phyloP scores from a whole-genome alignment of 1,140 invertebrate genomes.

The Sweltsa coloradensis region DNA sequence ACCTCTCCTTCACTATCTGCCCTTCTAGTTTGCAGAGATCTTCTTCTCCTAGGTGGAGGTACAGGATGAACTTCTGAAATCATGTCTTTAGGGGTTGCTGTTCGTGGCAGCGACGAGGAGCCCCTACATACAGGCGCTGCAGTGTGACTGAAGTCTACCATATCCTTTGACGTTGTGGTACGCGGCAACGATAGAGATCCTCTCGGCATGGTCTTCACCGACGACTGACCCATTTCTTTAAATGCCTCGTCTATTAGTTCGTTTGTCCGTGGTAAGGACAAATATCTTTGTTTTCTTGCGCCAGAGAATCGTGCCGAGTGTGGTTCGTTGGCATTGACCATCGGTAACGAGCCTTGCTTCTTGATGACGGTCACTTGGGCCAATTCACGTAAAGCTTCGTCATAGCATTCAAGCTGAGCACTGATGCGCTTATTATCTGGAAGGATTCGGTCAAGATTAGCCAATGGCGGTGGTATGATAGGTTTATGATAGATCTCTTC shows the following conservation, averaged over 20 bases:
- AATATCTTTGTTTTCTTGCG: slow-evolving; percentile 7
- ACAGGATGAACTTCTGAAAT: slow-evolving; percentile 3
- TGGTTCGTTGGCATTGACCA: not conserved
- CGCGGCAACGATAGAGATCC: slow-evolving; percentile 6
- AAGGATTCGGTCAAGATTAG: slow-evolving; percentile 9
- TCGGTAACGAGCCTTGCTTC: slow-evolving; percentile 12
- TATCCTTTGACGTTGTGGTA: no score
- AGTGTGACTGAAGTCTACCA: no score
- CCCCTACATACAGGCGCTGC: no score
- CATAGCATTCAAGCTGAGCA: slow-evolving; percentile 22
- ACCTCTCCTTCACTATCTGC: slow-evolving; percentile 11
- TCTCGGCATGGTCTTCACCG: slow-evolving; percentile 9
- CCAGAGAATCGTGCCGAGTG: not conserved
- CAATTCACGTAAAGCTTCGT: slow-evolving; percentile 22
- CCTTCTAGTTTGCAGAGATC: not conserved
- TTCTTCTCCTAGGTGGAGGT: not conserved
- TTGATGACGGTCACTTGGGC: slow-evolving; percentile 13
- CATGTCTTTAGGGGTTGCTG: slow-evolving; percentile 7
- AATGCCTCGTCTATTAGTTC: slow-evolving; percentile 14
- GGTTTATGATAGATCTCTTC: slow-evolving; percentile 8
- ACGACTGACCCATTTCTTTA: slow-evolving; percentile 13
- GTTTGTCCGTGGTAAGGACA: slow-evolving; percentile 12
- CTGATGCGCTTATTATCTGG: slow-evolving; percentile 19
- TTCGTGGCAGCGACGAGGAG: slow-evolving; percentile 5
- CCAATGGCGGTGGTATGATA: not conserved